Evolutionary conservation across 2,113 vertebrate genomes (phyloP), one percentile per base, ranked within the genome.

Genomic region (Hippopotamus amphibius): DNA sequence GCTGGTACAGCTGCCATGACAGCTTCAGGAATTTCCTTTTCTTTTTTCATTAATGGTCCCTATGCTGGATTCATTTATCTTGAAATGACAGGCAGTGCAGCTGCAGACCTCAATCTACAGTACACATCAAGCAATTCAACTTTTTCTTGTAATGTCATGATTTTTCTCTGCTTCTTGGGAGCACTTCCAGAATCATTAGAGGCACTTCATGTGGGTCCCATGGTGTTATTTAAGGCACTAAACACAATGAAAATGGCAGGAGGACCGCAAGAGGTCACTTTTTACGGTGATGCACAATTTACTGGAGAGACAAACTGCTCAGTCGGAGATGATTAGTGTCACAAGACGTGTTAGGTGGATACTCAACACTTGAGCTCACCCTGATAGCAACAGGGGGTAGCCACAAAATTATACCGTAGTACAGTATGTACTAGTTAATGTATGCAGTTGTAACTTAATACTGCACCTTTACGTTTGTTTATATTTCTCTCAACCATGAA

Each of bases 81-180:
- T 80, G 77, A 57, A 80, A 80, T 80, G 77, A 80, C 21, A 80
- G 53, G 53, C 19, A 57, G 14, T 37, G 4, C n/a, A 80, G 21
- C n/a, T 80, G 53, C 53, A 80, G 21, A 24, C n/a, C n/a, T 80
- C 77, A 57, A 57, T 57, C 77, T 41, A 57, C 0, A 4, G n/a
- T 57, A 57, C 21, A 80, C 57, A 57, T 37, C 33, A 80, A 37
- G 77, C 53, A 81, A 57, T 57, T 81, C 77, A 81, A 16, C 53
- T 81, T 57, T 57, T 81, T 57, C 77, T 41, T 41, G 13, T 81
- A 57, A 80, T 1, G n/a, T 26, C 13, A 41, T 41, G 33, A 57
- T n/a, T 81, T 81, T 37, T 57, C 77, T 37, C 77, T 80, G 77
- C 77, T 81, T 81, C 77, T 57, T 81, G 22, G 53, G 22, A 57